Evolutionary conservation across 53 echinoderm and acorn worm genomes (phyloP), one percentile per base, ranked within the genome.

Genomic region (Paracentrotus lividus): DNA sequence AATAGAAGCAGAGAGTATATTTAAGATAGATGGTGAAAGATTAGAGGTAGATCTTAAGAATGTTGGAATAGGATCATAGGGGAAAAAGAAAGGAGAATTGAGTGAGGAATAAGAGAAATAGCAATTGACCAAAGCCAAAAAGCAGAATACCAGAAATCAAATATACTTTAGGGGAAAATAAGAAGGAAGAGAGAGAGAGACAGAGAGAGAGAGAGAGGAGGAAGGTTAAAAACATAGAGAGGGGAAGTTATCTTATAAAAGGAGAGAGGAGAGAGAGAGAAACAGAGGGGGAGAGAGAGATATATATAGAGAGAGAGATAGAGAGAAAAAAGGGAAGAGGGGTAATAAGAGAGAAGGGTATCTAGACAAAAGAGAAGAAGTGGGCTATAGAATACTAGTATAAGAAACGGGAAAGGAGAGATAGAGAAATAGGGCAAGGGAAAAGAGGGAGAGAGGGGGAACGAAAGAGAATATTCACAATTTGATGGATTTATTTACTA

Each of bases 301-400:
- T 60, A 92, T 13, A 55, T 21, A 92, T 16, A 75, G 47, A 52
- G 21, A 91, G 75, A 49, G 6, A 91, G 91, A 54, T n/a, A 31
- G 14, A 92, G 43, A 52, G 54, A 36, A 20, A 0, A 27, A 8
- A 34, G 32, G 34, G 55, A 16, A 8, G 0, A 16, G 24, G 32
- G 57, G 58, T 57, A 24, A 47, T 12, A 23, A n/a, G 23, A 85
- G 43, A 15, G 16, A 44, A 44, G 21, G 49, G 49, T 14, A 5
- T 51, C 1, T 27, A 15, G 49, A 49, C 55, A 13, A 15, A n/a
- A 54, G 36, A 32, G 36, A 33, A 36, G 36, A 36, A 14, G 58
- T 57, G 1, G 32, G 32, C 18, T 34, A 29, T 23, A 18, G 36
- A 5, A 12, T 34, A 1, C 7, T 15, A 33, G 31, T 2, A 24